Base-by-base conservation (phyloP, 2,888 invertebrate species). In the Trachelus troglodyta region DNA sequence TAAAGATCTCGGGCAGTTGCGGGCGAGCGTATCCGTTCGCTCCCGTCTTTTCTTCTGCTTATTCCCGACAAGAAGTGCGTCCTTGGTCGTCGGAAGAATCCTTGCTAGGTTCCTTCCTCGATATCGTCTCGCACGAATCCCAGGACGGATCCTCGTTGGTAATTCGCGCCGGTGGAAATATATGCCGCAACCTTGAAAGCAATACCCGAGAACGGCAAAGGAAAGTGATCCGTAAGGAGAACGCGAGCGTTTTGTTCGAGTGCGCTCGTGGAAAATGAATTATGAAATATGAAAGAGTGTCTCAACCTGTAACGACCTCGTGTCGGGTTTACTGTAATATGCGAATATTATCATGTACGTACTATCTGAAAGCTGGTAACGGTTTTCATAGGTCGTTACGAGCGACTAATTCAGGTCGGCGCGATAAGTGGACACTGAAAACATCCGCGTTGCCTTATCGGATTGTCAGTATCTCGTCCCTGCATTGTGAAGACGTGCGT, bases 401-500 rank as follows among this genome's bases (percentile, higher is more conserved):
- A 56, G 56, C 6, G 56, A 56, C 56, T 56, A 56, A 56, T 56
- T 56, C 56, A 56, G 56, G 56, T 56, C 56, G 56, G 56, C 56
- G 23, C 56, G 23, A 56, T 56, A 56, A 56, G 56, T 56, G 56
- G 56, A 56, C 56, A 56, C 23, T 56, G 56, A 23, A 56, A 56
- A 56, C 56, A 56, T 56, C 56, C 56, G 56, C 23, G 56, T 56
- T 23, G 9, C 56, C 56, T 56, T 56, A 56, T 56, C 56, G 23
- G 56, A 56, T 56, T 23, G 56, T 56, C 56, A 23, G 56, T 9
- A 23, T 23, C 15, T 56, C 56, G 56, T 56, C 23, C 56, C 56
- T 56, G 56, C 56, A 23, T 56, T 56, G 56, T 56, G 23, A 80
- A 80, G 81, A 78, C 78, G 80, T 81, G 79, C 85, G 80, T 85